Conservation (phyloP, 1,140 invertebrate genomes). For the Acromyrmex heyeri region DNA sequence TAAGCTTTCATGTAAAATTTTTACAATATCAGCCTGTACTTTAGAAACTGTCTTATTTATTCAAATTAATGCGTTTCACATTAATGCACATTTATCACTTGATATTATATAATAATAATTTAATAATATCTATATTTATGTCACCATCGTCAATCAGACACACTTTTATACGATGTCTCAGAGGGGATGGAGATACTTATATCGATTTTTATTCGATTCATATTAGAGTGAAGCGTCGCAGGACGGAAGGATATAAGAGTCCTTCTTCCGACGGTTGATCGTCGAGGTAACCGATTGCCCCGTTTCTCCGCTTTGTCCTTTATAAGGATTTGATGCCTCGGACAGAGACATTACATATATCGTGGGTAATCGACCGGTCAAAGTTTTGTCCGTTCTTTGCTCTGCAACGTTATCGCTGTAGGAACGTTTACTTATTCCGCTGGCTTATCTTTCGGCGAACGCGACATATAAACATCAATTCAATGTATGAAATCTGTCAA, state of each 20-base stretch:
- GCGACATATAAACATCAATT: conserved; percentile 86
- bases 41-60: neutral
- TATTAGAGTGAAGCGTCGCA: conserved; percentile 43
- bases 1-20: neutral
- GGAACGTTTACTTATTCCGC: conserved; percentile 64
- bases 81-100: neutral
- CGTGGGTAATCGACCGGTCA: conserved; percentile 63
- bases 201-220: conserved; percentile 21
- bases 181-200: neutral
- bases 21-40: neutral
- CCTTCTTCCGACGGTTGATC: conserved; percentile 44
- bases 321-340: conserved; percentile 80
- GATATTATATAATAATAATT: neutral
- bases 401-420: neutral
- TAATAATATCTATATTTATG: neutral
- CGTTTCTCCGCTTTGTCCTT: conserved; percentile 70
- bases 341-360: conserved; percentile 78
- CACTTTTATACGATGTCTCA: neutral
- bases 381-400: conserved; percentile 73
- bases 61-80: neutral
- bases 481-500: conserved; percentile 87
- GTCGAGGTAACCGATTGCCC: conserved; percentile 54
- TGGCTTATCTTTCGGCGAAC: conserved; percentile 82
- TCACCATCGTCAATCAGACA: neutral
- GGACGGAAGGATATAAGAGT: conserved; percentile 57